A percentile compares a stretch with the other conserved stretches of the same genome.
phyloP scores from a whole-genome alignment of 2,113 vertebrate species.

The Anolis carolinensis region DNA sequence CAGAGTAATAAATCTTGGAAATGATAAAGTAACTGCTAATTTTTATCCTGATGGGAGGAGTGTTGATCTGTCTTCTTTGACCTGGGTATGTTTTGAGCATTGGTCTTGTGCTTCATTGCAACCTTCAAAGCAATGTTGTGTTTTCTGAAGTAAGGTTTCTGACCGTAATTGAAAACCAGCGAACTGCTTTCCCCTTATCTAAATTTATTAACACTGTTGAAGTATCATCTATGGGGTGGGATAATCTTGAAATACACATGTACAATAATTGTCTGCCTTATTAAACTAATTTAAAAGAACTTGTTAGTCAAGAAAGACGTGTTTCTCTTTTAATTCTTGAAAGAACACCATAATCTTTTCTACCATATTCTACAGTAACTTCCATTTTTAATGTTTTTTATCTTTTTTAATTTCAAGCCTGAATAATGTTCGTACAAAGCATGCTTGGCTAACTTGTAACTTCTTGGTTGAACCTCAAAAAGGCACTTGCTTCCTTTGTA shows the following conservation, averaged over 20 bases:
- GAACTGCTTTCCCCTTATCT: background rate
- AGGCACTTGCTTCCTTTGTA: too few species aligned
- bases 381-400: background rate
- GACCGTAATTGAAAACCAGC: background rate
- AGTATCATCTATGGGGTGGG: background rate
- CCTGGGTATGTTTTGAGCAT: slow-evolving; percentile 45
- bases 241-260: background rate
- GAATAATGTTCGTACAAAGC: background rate
- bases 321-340: background rate
- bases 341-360: background rate
- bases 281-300: too few species aligned
- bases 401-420: background rate
- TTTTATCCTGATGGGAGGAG: fast-evolving
- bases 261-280: background rate
- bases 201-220: background rate
- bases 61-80: fast-evolving
- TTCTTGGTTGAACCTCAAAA: too few species aligned
- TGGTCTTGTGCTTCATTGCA: background rate
- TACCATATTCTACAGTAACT: background rate
- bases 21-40: fast-evolving
- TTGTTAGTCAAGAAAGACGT: background rate
- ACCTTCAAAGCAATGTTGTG: background rate
- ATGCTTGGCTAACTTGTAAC: background rate
- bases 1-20: slow-evolving; percentile 84
- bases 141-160: background rate